Conservation (phyloP, 2,888 invertebrate species). For the Pyrocoelia pectoralis region DNA sequence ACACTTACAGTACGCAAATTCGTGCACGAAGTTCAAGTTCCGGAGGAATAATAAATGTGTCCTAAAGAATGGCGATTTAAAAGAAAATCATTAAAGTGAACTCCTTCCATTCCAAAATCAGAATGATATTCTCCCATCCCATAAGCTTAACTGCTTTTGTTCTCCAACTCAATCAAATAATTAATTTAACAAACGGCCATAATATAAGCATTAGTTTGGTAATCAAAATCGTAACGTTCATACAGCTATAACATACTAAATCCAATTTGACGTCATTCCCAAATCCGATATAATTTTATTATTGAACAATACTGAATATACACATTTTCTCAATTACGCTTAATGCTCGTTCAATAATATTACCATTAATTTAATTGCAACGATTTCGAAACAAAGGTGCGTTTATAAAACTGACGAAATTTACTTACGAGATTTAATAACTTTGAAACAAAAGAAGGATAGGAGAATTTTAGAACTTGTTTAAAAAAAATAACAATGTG, state of each 20-base stretch:
- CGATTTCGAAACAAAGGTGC: neutral
- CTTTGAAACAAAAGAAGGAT: too few species aligned
- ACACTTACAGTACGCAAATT: neutral
- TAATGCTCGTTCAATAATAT: neutral
- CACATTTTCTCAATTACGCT: neutral
- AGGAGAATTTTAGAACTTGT: too few species aligned
- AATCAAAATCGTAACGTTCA: neutral
- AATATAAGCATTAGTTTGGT: neutral
- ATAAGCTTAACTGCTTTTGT: neutral
- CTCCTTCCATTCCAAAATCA: too few species aligned
- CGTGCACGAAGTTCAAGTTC: too few species aligned
- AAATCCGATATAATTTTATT: neutral
- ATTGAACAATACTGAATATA: neutral
- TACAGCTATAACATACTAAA: neutral
- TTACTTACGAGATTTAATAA: too few species aligned
- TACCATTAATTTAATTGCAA: neutral
- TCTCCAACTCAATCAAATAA: neutral
- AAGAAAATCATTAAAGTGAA: too few species aligned
- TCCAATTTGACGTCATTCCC: neutral
- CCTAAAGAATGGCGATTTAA: too few species aligned
- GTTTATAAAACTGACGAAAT: too few species aligned
- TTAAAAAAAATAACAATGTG: constrained; percentile 3
- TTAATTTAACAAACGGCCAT: neutral
- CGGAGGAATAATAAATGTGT: too few species aligned
- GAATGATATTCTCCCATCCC: too few species aligned